Percentiles rank a stretch among this genome's conserved stretches.
phyloP scores from a whole-genome alignment of 1,140 invertebrate species.

The Lepidurus packardi region DNA sequence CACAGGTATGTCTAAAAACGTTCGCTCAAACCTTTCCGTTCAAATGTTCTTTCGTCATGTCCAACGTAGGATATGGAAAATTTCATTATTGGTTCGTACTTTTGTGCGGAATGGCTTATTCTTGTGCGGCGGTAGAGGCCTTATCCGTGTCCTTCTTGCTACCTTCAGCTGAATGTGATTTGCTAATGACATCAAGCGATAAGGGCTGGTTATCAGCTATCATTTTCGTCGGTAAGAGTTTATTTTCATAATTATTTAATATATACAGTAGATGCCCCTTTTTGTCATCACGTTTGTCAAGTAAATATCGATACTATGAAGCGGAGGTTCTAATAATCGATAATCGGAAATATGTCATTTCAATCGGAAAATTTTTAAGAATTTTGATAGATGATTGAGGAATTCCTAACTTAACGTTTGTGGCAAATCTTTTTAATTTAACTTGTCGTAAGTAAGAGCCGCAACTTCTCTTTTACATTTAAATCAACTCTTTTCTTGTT shows the following conservation, averaged over 20 bases:
- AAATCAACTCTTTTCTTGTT: too few relatives aligned
- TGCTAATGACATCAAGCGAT: conserved; percentile 73
- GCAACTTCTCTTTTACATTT: too few relatives aligned
- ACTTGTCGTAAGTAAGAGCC: too few relatives aligned
- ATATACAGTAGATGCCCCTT: too few relatives aligned
- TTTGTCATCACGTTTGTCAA: too few relatives aligned
- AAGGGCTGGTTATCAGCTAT: conserved; percentile 75
- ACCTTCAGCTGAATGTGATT: conserved; percentile 84
- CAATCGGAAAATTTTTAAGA: too few relatives aligned
- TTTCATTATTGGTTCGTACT: conserved; percentile 83
- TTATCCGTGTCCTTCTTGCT: conserved; percentile 91
- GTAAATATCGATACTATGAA: too few relatives aligned
- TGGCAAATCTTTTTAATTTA: too few relatives aligned
- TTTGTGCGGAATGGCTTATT: conserved; percentile 86
- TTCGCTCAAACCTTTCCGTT: background rate
- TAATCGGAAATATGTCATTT: too few relatives aligned
- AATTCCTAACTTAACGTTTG: too few relatives aligned
- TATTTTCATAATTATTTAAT: background rate
- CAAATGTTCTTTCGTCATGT: background rate
- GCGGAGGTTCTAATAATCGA: too few relatives aligned
- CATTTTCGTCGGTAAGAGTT: conserved; percentile 40
- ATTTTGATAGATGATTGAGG: too few relatives aligned
- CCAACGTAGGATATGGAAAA: conserved; percentile 71
- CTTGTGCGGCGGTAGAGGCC: conserved; percentile 91
- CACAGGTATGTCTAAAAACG: conserved; percentile 33